These are phyloP conservation scores for Hycleus phaleratus DNA, from an alignment of 1,140 invertebrate species.

Conservation along the genomic window DNA sequence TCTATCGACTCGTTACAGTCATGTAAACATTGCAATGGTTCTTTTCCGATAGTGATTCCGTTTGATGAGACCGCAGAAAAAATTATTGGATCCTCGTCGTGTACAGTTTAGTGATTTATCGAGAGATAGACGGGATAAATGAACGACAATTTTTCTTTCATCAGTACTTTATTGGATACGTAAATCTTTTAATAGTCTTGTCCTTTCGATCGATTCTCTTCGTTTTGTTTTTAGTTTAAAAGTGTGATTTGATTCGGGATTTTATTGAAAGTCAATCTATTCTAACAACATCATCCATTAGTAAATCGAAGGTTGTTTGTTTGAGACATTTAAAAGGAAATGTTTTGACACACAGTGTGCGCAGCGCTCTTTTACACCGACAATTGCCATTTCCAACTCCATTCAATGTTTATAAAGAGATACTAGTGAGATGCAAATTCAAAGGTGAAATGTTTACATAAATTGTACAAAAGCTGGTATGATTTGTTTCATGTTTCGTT, in stretches of 20 bases:
- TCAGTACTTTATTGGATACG: not conserved
- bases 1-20: conserved; percentile 6
- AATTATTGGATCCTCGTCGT: too few species aligned
- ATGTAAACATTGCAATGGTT: not conserved
- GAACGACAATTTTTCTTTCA: not conserved
- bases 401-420: not conserved
- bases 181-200: conserved; percentile 11
- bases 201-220: conserved; percentile 17
- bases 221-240: not conserved
- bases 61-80: too few species aligned
- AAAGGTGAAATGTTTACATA: conserved; percentile 28
- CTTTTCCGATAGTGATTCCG: too few species aligned
- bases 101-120: too few species aligned
- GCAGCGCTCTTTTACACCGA: conserved; percentile 17
- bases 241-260: conserved; percentile 2
- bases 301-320: conserved; percentile 26
- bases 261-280: conserved; percentile 28
- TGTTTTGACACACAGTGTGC: not conserved
- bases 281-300: conserved; percentile 26
- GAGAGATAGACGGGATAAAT: too few species aligned
- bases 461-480: conserved; percentile 2
- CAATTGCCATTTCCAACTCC: conserved; percentile 19
- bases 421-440: conserved; percentile 15
- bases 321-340: conserved; percentile 28
- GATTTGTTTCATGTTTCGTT: not conserved